phyloP scores from a whole-genome alignment of 2,797 vertebrate species.

The Aphelocoma californica region DNA sequence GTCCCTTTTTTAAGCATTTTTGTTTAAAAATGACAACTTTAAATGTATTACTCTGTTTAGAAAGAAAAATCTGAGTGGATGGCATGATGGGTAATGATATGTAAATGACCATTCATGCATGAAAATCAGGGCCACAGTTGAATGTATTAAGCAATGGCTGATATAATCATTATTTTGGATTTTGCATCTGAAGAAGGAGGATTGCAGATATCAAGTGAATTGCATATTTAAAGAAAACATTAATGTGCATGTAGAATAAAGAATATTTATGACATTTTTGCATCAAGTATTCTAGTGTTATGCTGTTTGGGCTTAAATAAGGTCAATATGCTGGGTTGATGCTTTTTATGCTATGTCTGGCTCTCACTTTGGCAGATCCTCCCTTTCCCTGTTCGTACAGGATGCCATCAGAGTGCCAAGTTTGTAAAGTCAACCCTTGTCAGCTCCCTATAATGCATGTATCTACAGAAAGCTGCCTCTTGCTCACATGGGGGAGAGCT shows the following conservation, averaged over 20 bases:
- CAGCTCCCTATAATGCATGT: conserved; percentile 53
- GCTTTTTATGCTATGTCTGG: conserved; percentile 46
- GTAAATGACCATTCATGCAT: conserved; percentile 56
- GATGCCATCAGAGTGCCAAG: conserved; percentile 10
- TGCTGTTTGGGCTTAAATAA: conserved; percentile 54
- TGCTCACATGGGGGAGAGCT: neutral
- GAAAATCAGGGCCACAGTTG: conserved; percentile 56
- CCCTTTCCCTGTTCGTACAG: conserved; percentile 26
- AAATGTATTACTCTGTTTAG: conserved; percentile 46
- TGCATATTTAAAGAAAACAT: conserved; percentile 58
- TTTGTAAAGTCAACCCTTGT: conserved; percentile 62
- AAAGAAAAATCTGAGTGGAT: conserved; percentile 30
- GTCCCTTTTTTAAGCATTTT: neutral
- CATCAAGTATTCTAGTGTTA: neutral
- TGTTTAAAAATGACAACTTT: conserved; percentile 50
- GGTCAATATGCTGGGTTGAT: conserved; percentile 47
- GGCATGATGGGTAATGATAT: conserved; percentile 56
- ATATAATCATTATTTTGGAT: conserved; percentile 60
- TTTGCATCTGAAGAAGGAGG: conserved; percentile 45
- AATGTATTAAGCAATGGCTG: conserved; percentile 44
- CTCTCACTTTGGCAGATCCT: conserved; percentile 31
- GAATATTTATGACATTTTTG: neutral
- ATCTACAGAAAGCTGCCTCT: conserved; percentile 47
- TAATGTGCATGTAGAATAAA: neutral
- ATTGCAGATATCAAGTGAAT: conserved; percentile 46